phyloP scores from a whole-genome alignment of 2,797 vertebrate genomes.

The Sternarchorhynchus goeldii region DNA sequence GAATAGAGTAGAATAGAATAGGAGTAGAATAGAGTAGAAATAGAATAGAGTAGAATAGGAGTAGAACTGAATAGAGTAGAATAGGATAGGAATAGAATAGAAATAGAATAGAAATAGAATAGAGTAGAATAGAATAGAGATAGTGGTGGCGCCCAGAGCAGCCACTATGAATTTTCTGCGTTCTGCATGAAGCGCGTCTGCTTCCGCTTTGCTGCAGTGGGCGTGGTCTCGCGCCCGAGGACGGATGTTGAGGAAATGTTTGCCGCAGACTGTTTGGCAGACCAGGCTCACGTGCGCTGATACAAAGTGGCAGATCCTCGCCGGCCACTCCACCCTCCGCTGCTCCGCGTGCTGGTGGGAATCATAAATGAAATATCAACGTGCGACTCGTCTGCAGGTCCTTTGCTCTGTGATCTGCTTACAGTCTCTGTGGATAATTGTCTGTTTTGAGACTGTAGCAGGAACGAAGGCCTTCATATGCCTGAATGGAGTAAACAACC shows the following conservation, averaged over 20 bases:
- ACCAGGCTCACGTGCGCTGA: constrained; percentile 4
- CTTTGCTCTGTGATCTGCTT: constrained; percentile 20
- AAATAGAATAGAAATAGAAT: too few species aligned
- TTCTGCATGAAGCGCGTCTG: too few species aligned
- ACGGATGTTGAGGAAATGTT: background rate
- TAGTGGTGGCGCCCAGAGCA: too few species aligned
- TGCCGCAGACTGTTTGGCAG: background rate
- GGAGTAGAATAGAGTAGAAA: too few species aligned
- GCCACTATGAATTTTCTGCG: too few species aligned
- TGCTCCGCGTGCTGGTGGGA: constrained; percentile 44
- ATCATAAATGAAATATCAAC: constrained; percentile 51
- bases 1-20: too few species aligned
- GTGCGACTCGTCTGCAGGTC: constrained; percentile 41
- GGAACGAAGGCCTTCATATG: background rate
- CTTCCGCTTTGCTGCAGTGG: too few species aligned
- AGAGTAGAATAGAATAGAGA: too few species aligned
- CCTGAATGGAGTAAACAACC: background rate
- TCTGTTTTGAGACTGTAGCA: constrained; percentile 5
- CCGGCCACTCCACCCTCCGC: constrained; percentile 51
- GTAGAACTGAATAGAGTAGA: too few species aligned
- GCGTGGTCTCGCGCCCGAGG: too few species aligned
- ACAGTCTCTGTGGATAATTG: constrained; percentile 4
- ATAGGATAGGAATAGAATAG: too few species aligned
- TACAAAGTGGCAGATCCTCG: constrained; percentile 29
- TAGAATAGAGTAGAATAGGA: too few species aligned